Base-by-base conservation (phyloP, 2,113 vertebrate genomes). In the Psilopsiagon aymara region DNA sequence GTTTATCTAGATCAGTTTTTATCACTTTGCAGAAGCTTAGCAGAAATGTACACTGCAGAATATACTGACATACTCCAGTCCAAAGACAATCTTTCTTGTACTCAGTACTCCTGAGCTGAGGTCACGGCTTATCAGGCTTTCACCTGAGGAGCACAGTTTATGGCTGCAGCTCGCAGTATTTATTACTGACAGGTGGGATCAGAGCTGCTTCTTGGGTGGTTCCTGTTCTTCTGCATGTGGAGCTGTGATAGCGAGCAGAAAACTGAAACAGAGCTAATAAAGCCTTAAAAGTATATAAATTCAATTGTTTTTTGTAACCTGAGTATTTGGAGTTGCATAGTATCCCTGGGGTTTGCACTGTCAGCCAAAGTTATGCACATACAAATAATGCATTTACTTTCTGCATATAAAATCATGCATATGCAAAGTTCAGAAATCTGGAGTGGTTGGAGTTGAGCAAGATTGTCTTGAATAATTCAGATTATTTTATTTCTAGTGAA, bases 351-450 rank as follows among this genome's bases (percentile, higher is more conserved):
- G 24, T 92, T 85, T 84, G 8, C 79, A 62, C 35, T 68, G 29
- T 37, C 59, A 88, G 44, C 6, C 14, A 35, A 81, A 95, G 35
- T 86, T 94, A 82, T 79, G 49, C 52, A 87, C 69, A 91, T 78
- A 70, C 28, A 92, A 95, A 91, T 82, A 79, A 73, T n/a, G 37
- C 69, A 80, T 88, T 93, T 92, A 47, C 12, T 52, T 94, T 86
- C 63, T 90, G 66, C 39, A 66, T 76, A 66, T 52, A 76, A 92
- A 94, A 82, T 11, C 1, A 0, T 81, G 31, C 21, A 3, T 35
- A 64, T 47, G 27, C 33, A 68, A 33, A 53, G 12, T 92, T 53
- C 73, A n/a, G 66, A 77, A 85, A 73, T 57, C 41, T 82, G 44
- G 19, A 71, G 27, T 28, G 10, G 27, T 37, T 75, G 78, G 81